Percentiles rank a stretch among this genome's conserved stretches.
phyloP scores from a whole-genome alignment of 2,113 vertebrate genomes.

The Thunnus thynnus region DNA sequence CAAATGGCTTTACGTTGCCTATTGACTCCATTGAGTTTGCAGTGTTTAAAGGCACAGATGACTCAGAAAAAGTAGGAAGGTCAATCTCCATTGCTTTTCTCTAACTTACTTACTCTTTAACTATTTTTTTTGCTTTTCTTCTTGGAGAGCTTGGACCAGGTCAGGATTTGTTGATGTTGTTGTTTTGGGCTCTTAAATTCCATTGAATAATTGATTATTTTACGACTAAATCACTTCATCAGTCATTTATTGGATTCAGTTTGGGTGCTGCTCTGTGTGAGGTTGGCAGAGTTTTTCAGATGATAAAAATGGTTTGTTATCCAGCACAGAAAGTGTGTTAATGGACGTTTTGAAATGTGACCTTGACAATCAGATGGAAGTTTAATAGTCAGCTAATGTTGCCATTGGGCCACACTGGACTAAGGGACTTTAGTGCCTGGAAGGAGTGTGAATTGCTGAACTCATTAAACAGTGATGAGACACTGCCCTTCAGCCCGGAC shows the following conservation, averaged over 20 bases:
- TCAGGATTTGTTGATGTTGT: no score
- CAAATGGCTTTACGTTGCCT: conserved; percentile 51
- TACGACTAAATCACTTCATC: no score
- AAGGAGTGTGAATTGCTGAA: conserved; percentile 47
- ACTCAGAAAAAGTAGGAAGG: conserved; percentile 13
- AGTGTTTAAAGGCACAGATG: conserved; percentile 32
- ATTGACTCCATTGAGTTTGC: conserved; percentile 53
- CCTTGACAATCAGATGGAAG: conserved; percentile 46
- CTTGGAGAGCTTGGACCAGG: no score
- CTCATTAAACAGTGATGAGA: conserved; percentile 64
- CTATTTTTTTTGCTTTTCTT: no score
- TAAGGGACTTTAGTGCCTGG: conserved; percentile 30
- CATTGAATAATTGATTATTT: no score
- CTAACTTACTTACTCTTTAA: no score
- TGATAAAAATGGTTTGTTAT: no score
- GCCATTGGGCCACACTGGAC: conserved; percentile 22
- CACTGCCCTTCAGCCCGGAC: conserved; percentile 52
- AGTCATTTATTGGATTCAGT: neutral
- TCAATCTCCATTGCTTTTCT: neutral
- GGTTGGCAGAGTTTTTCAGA: no score
- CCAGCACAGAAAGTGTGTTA: neutral
- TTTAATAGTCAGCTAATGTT: conserved; percentile 49
- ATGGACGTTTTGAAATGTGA: conserved; percentile 27
- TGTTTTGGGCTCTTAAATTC: no score
- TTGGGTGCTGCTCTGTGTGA: neutral